These are phyloP conservation scores for Knipowitschia caucasica DNA, from an alignment of 2,797 vertebrate genomes.

Conservation along the genomic window DNA sequence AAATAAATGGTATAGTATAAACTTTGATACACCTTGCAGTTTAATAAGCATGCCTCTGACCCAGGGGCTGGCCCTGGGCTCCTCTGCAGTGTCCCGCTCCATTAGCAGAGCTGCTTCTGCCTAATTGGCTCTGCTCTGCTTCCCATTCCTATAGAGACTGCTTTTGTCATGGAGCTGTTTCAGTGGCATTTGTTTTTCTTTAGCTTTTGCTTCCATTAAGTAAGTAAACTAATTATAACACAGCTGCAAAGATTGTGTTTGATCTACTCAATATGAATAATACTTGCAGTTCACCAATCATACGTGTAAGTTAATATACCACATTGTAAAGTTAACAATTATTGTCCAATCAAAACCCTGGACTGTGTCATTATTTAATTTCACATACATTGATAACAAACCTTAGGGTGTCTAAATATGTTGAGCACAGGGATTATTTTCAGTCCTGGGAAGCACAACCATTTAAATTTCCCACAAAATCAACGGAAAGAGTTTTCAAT, in stretches of 20 bases:
- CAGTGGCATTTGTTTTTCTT: not conserved
- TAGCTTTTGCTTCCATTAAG: not conserved
- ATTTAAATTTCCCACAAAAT: constrained; percentile 18
- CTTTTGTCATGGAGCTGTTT: constrained; percentile 9
- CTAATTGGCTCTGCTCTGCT: constrained; percentile 36
- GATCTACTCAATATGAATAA: not conserved
- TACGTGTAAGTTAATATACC: not conserved
- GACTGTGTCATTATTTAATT: too few relatives aligned
- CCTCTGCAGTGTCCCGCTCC: constrained; percentile 19
- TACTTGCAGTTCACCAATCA: not conserved
- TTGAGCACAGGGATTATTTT: too few relatives aligned
- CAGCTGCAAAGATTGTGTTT: constrained; percentile 1
- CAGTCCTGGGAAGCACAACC: too few relatives aligned
- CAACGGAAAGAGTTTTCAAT: constrained; percentile 40
- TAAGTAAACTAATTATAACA: not conserved
- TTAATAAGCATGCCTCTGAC: constrained; percentile 4
- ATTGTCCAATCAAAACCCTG: too few relatives aligned
- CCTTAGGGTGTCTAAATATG: not conserved
- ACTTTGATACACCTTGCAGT: constrained; percentile 1
- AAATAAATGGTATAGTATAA: not conserved
- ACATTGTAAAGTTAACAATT: not conserved
- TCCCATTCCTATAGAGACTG: constrained; percentile 8
- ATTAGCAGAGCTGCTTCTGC: constrained; percentile 23
- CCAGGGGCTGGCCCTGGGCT: constrained; percentile 20
- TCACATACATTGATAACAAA: constrained; percentile 40